phyloP scores from a whole-genome alignment of 2,888 invertebrate species.

The Conistra vaccinii region DNA sequence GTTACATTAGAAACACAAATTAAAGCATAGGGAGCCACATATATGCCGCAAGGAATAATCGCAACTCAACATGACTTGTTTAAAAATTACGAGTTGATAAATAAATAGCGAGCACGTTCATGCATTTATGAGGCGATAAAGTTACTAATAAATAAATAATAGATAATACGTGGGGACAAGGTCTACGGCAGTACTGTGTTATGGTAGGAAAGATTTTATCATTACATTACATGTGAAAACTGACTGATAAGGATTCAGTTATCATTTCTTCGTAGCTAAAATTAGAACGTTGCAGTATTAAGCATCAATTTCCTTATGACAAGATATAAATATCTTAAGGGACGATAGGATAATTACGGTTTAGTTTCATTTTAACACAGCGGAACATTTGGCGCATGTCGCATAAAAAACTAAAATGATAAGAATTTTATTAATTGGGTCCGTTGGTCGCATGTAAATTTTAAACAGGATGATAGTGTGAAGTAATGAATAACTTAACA shows the following conservation, averaged over 20 bases:
- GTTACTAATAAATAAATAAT: constrained; percentile 40
- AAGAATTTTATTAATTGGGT: constrained; percentile 43
- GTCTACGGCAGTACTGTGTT: constrained; percentile 36
- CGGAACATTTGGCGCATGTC: neutral
- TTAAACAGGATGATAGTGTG: constrained; percentile 28
- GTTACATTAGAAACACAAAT: constrained; percentile 9
- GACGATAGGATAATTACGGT: neutral
- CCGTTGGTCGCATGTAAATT: constrained; percentile 21
- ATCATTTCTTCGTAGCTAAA: constrained; percentile 5
- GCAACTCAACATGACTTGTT: constrained; percentile 21
- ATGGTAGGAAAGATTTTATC: constrained; percentile 22
- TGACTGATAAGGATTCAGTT: constrained; percentile 19
- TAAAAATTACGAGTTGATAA: constrained; percentile 16
- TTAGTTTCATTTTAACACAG: neutral
- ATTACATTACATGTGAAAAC: constrained; percentile 9
- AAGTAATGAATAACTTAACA: constrained; percentile 19
- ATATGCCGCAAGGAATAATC: constrained; percentile 10
- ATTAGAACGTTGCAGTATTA: constrained; percentile 1
- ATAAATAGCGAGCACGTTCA: constrained; percentile 27
- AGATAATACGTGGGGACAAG: constrained; percentile 33
- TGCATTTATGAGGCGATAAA: constrained; percentile 44
- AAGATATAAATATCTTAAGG: neutral
- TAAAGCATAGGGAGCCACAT: constrained; percentile 1
- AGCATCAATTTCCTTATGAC: neutral
- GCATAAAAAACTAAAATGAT: constrained; percentile 36